A percentile compares a stretch with the other conserved stretches of the same genome.
Conservation (phyloP, 2,113 vertebrate genomes). For the Plecturocebus donacophilus region DNA sequence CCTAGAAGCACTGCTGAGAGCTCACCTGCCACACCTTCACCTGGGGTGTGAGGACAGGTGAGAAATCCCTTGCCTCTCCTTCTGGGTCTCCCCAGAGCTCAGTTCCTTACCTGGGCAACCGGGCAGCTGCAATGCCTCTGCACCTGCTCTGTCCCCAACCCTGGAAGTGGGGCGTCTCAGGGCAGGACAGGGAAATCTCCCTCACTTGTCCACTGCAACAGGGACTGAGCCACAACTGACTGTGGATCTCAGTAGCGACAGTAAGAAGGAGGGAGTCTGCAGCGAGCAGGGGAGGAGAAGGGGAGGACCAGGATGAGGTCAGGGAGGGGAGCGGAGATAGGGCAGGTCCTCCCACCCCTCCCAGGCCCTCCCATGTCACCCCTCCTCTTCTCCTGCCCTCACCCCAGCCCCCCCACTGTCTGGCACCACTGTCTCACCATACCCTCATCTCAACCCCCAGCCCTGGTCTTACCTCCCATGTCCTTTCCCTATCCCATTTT, state of each 20-base stretch:
- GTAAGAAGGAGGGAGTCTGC: slow-evolving; percentile 54
- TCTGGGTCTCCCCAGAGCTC: background rate
- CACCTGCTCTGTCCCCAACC: slow-evolving; percentile 55
- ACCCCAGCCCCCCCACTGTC: background rate
- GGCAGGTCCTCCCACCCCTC: slow-evolving; percentile 56
- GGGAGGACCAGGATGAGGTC: slow-evolving; percentile 73
- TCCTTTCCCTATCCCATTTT: background rate
- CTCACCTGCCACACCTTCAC: background rate
- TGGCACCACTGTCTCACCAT: background rate
- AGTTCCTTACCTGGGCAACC: slow-evolving; percentile 60
- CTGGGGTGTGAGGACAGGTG: background rate
- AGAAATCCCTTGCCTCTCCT: background rate
- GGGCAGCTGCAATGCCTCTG: background rate
- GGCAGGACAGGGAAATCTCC: background rate
- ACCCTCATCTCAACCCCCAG: background rate
- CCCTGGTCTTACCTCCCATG: background rate
- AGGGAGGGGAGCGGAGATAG: slow-evolving; percentile 72
- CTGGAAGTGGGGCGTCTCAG: background rate
- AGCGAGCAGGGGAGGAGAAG: slow-evolving; percentile 69
- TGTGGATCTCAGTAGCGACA: background rate
- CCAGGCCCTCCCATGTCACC: slow-evolving; percentile 48
- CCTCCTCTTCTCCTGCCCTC: background rate
- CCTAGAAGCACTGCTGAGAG: background rate
- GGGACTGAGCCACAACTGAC: background rate
- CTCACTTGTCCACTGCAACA: slow-evolving; percentile 32